These are phyloP conservation scores for Lepidochrysops patricia DNA, from an alignment of 2,888 invertebrate genomes.

Conservation along the genomic window DNA sequence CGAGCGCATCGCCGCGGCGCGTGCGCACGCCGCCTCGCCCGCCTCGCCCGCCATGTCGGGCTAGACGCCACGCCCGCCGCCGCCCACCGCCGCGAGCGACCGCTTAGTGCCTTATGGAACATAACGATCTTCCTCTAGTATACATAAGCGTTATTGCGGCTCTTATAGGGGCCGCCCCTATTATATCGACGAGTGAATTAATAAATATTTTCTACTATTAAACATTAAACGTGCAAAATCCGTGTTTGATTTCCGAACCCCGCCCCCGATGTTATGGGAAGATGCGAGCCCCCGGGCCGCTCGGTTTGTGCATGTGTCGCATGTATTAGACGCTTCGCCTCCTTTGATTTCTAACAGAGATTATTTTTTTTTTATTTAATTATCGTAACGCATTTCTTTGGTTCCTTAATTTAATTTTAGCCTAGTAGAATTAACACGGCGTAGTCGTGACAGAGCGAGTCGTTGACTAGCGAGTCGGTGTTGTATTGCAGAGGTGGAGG, in stretches of 20 bases:
- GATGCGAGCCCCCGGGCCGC: constrained; percentile 49
- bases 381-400: constrained; percentile 74
- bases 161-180: constrained; percentile 63
- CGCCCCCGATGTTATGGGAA: constrained; percentile 58
- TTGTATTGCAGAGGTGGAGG: constrained; percentile 58
- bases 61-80: constrained; percentile 13
- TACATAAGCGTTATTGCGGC: constrained; percentile 43
- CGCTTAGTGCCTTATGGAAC: constrained; percentile 56
- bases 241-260: constrained; percentile 44
- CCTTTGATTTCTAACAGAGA: constrained; percentile 68
- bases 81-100: neutral
- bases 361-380: constrained; percentile 47
- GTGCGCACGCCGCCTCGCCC: constrained; percentile 17
- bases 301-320: constrained; percentile 71
- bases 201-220: constrained; percentile 66
- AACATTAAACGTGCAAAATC: constrained; percentile 41
- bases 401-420: constrained; percentile 73
- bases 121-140: constrained; percentile 58
- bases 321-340: constrained; percentile 74
- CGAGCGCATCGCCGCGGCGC: constrained; percentile 23
- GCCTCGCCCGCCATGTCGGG: constrained; percentile 19
- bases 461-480: constrained; percentile 64
- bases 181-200: constrained; percentile 54
- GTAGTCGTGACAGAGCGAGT: constrained; percentile 63
- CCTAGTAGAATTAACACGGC: constrained; percentile 73